Evolutionary conservation across 2,113 vertebrate genomes (phyloP).

Genomic region (Colinus virginianus): DNA sequence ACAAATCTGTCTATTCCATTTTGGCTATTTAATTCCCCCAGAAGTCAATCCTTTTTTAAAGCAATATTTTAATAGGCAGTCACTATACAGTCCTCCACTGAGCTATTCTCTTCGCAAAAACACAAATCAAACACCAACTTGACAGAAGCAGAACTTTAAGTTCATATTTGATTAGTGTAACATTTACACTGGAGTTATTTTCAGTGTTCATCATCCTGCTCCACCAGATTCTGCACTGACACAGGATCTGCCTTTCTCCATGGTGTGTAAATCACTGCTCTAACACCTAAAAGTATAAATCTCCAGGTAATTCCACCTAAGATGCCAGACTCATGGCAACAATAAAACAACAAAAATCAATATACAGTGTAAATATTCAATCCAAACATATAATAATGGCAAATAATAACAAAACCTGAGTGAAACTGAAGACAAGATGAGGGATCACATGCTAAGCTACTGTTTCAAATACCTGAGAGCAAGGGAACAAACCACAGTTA

Average conservation of each 20-base stretch:
- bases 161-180: background rate
- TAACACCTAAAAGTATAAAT: background rate
- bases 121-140: background rate
- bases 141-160: background rate
- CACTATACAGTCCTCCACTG: background rate
- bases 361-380: background rate
- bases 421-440: background rate
- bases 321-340: background rate
- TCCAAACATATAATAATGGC: background rate
- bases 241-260: accelerated
- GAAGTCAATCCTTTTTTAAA: background rate
- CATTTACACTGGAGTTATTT: background rate
- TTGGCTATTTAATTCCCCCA: background rate
- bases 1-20: background rate
- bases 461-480: background rate
- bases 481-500: background rate
- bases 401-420: background rate
- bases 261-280: accelerated
- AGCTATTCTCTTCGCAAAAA: background rate
- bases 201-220: background rate
- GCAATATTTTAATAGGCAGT: background rate
- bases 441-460: background rate
- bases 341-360: background rate
- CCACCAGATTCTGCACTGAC: background rate
- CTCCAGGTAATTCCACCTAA: background rate